phyloP scores from a whole-genome alignment of 2,113 vertebrate genomes.

The Tautogolabrus adspersus region DNA sequence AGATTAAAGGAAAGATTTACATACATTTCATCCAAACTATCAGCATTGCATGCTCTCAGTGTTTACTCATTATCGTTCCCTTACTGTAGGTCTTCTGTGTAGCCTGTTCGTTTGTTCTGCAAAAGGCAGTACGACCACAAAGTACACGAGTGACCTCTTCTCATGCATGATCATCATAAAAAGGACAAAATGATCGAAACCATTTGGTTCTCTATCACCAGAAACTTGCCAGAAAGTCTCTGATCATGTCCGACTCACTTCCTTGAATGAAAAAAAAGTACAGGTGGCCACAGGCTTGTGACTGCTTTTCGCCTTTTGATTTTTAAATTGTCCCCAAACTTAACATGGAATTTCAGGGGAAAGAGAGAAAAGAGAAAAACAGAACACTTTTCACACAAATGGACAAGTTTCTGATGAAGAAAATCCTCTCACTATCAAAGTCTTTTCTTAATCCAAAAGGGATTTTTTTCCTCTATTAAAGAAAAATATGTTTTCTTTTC shows the following conservation, averaged over 20 bases:
- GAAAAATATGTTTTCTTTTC: neutral
- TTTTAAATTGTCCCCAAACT: neutral
- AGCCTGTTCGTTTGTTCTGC: neutral
- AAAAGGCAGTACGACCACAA: neutral
- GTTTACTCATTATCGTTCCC: slow-evolving; percentile 4
- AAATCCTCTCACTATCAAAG: neutral
- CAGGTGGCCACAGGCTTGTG: neutral
- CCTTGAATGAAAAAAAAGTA: neutral
- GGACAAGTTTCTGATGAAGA: neutral
- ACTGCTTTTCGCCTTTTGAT: neutral
- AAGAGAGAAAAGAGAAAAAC: neutral
- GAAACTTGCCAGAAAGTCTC: neutral
- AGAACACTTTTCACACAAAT: neutral
- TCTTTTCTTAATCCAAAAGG: neutral
- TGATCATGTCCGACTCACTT: neutral
- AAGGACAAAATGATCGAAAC: neutral
- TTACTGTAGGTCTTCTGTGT: neutral
- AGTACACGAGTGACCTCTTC: neutral
- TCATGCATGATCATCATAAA: too few species aligned
- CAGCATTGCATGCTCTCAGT: slow-evolving; percentile 13
- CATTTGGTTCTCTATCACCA: slow-evolving; percentile 23
- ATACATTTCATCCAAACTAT: slow-evolving; percentile 2
- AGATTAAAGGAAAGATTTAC: neutral
- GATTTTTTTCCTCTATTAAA: slow-evolving; percentile 2
- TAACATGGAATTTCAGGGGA: neutral